phyloP scores from a whole-genome alignment of 2,888 invertebrate genomes.

The Tinea pellionella region DNA sequence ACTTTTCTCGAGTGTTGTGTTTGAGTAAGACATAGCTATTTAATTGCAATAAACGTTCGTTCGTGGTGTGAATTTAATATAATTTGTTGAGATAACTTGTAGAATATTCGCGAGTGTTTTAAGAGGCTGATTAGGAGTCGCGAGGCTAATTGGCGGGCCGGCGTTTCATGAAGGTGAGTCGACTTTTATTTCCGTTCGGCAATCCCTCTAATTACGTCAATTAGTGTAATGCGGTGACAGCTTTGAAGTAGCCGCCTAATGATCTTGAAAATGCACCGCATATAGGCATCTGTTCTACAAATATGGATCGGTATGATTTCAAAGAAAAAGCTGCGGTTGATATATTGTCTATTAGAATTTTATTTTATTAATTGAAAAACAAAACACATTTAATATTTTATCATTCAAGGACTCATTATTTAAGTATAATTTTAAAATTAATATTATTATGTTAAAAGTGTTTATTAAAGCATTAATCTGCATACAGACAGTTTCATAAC shows the following conservation, averaged over 20 bases:
- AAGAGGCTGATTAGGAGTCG: slow-evolving; percentile 61
- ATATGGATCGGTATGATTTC: slow-evolving; percentile 1
- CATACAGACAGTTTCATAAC: too few species aligned
- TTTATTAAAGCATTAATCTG: too few species aligned
- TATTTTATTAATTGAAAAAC: not conserved
- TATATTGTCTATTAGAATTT: not conserved
- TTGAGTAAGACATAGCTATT: not conserved
- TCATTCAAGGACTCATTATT: too few species aligned
- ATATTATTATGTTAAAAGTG: too few species aligned
- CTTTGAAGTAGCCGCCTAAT: slow-evolving; percentile 62
- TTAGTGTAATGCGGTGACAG: slow-evolving; percentile 69
- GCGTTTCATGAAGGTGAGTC: slow-evolving; percentile 69
- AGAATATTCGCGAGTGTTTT: slow-evolving; percentile 46
- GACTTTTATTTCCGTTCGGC: slow-evolving; percentile 69
- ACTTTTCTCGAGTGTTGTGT: slow-evolving; percentile 53
- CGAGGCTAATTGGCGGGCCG: slow-evolving; percentile 64
- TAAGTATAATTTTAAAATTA: too few species aligned
- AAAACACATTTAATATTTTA: not conserved
- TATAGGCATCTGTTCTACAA: not conserved
- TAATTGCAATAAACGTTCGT: slow-evolving; percentile 21
- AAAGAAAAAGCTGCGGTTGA: not conserved
- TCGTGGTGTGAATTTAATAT: slow-evolving; percentile 35
- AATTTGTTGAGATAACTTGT: slow-evolving; percentile 29
- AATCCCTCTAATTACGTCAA: slow-evolving; percentile 69
- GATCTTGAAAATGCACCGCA: slow-evolving; percentile 25